Evolutionary conservation across 2,797 vertebrate genomes (phyloP).

Genomic region (Girardinus metallicus): DNA sequence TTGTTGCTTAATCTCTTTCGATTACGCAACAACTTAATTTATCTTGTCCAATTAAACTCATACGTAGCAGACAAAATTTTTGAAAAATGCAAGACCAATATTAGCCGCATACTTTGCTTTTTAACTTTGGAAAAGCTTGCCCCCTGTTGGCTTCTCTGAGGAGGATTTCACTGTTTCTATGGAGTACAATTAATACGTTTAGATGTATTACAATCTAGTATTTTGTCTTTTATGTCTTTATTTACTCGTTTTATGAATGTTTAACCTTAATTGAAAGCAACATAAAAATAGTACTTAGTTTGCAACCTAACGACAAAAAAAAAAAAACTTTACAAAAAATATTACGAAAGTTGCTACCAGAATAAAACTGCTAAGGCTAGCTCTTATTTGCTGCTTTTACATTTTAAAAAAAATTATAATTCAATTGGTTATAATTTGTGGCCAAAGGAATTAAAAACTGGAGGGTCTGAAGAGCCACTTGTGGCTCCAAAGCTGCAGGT

Average conservation of each 20-base stretch:
- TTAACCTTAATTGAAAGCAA: not conserved
- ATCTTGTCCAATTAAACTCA: not conserved
- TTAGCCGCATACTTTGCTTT: not conserved
- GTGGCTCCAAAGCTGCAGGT: too few relatives aligned
- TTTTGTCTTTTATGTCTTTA: not conserved
- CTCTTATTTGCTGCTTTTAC: not conserved
- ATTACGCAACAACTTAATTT: not conserved
- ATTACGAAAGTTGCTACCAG: not conserved
- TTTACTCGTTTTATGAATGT: not conserved
- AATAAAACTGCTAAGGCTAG: not conserved
- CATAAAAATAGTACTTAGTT: not conserved
- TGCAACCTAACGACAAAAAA: not conserved
- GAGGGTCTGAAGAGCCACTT: not conserved
- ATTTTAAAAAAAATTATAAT: too few relatives aligned
- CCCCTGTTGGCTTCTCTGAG: not conserved
- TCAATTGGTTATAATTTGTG: not conserved
- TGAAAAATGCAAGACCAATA: not conserved
- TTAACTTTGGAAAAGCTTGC: not conserved
- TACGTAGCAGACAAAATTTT: not conserved
- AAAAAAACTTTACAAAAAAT: not conserved
- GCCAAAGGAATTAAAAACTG: not conserved
- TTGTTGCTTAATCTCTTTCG: too few relatives aligned
- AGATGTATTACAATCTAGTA: not conserved
- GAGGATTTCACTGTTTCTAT: not conserved
- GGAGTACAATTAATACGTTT: not conserved